Base-by-base conservation (phyloP, 2,113 vertebrate genomes). In the Malurus elegans region DNA sequence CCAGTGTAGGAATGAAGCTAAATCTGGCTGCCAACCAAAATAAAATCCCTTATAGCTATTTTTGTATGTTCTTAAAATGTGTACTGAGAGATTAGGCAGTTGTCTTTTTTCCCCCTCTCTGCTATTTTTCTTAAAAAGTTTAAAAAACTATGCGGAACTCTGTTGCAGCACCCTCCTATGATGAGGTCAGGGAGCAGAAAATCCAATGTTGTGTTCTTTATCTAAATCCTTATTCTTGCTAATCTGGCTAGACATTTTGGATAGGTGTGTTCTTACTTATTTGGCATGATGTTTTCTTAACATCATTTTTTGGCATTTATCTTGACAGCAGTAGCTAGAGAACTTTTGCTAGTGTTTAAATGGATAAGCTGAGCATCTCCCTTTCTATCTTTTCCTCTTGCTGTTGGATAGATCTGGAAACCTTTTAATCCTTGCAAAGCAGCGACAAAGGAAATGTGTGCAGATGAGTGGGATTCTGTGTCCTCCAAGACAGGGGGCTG, bases 41-140 rank as follows among this genome's bases (percentile, higher is more conserved):
- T 88, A 92, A 96, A 93, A 95, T 91, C 73, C 92, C 76, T 91
- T 67, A 70, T 25, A 87, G 94, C 91, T 96, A 65, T 62, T 93
- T 95, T 92, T 51, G 40, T 91, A n/a, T 86, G 50, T 79, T 93
- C 78, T 93, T 95, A 61, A 94, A 95, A 91, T 82, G 89, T 93
- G 93, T 87, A n/a, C 57, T 78, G 56, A 65, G 73, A 91, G 89
- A 95, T 96, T 95, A 95, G 54, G 48, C 73, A 82, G 38, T 91
- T 91, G 61, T 85, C 73, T 93, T 92, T 86, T n/a, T 10, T 1
- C 4, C 10, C 16, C 24, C 9, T 15, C 34, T 56, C 45, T 74
- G 36, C 61, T 86, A 19, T 89, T 80, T 83, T 92, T 66, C 73
- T 84, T 73, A 5, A 76, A 85, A 88, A 50, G 48, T 88, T 66